phyloP scores from a whole-genome alignment of 2,888 invertebrate genomes.

The Xestia xanthographa region DNA sequence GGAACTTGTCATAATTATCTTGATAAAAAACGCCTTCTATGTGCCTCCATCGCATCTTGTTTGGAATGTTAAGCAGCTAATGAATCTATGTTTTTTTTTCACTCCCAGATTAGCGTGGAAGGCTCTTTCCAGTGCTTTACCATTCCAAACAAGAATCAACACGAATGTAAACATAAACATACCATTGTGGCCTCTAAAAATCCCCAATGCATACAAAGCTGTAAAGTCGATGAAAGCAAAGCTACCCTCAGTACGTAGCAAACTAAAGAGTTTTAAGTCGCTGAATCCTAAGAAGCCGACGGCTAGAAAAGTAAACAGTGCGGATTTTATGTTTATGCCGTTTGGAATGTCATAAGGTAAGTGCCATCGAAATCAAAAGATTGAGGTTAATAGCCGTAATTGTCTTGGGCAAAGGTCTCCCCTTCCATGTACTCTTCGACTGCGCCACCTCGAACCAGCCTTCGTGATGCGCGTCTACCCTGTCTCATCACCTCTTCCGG shows the following conservation, averaged over 20 bases:
- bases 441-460: neutral
- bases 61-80: constrained; percentile 58
- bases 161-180: constrained; percentile 38
- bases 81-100: constrained; percentile 50
- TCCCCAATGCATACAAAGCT: constrained; percentile 35
- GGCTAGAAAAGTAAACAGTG: constrained; percentile 54
- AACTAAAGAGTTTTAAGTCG: constrained; percentile 30
- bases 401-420: neutral
- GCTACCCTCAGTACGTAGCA: constrained; percentile 13
- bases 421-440: neutral
- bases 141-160: constrained; percentile 58
- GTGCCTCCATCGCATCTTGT: constrained; percentile 41
- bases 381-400: neutral
- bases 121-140: constrained; percentile 50
- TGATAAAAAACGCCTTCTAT: constrained; percentile 3
- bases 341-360: constrained; percentile 68
- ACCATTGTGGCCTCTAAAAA: constrained; percentile 32
- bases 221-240: constrained; percentile 42
- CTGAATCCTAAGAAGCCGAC: constrained; percentile 47
- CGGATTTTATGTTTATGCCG: constrained; percentile 73
- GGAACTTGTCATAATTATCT: neutral
- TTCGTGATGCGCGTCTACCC: neutral
- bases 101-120: constrained; percentile 59
- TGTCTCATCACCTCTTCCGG: neutral
- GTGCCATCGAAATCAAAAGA: constrained; percentile 15